Evolutionary conservation across 2,797 vertebrate genomes (phyloP).

Genomic region (Pampus argenteus): DNA sequence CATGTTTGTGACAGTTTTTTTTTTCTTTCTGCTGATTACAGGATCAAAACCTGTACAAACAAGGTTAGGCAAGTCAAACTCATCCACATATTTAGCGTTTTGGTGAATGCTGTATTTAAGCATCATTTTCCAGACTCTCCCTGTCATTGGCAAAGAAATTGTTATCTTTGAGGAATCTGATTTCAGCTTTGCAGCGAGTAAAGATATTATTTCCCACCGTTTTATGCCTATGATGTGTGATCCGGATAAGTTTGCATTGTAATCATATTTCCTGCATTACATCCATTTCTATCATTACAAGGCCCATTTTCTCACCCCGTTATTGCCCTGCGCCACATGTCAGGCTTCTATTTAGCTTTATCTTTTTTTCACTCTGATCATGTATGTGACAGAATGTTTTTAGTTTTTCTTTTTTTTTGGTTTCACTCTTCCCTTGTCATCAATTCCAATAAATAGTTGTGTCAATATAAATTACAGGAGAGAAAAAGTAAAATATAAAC

Average conservation of each 20-base stretch:
- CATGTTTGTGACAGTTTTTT: slow-evolving; percentile 68
- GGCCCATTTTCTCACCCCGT: slow-evolving; percentile 47
- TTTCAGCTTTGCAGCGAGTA: slow-evolving; percentile 59
- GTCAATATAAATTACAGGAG: slow-evolving; percentile 56
- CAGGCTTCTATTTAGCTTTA: slow-evolving; percentile 42
- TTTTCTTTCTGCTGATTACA: slow-evolving; percentile 64
- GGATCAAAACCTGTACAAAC: slow-evolving; percentile 67
- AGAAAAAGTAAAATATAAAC: slow-evolving; percentile 27
- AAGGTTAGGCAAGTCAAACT: slow-evolving; percentile 57
- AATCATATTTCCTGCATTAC: slow-evolving; percentile 58
- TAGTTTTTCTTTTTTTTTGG: slow-evolving; percentile 5
- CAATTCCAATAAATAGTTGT: slow-evolving; percentile 31
- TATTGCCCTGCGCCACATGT: slow-evolving; percentile 44
- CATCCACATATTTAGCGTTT: slow-evolving; percentile 62
- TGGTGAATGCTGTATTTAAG: slow-evolving; percentile 46
- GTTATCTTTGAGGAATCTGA: slow-evolving; percentile 67
- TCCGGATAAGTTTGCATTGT: slow-evolving; percentile 55
- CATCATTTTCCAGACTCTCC: slow-evolving; percentile 46
- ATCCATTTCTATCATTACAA: slow-evolving; percentile 70
- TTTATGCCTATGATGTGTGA: slow-evolving; percentile 60
- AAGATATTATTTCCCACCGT: slow-evolving; percentile 61
- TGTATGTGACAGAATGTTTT: slow-evolving; percentile 24
- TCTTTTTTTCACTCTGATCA: slow-evolving; percentile 40
- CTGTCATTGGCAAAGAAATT: slow-evolving; percentile 71
- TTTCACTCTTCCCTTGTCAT: slow-evolving; percentile 44